phyloP scores from a whole-genome alignment of 1,140 invertebrate species.

The Zaprionus taronus region DNA sequence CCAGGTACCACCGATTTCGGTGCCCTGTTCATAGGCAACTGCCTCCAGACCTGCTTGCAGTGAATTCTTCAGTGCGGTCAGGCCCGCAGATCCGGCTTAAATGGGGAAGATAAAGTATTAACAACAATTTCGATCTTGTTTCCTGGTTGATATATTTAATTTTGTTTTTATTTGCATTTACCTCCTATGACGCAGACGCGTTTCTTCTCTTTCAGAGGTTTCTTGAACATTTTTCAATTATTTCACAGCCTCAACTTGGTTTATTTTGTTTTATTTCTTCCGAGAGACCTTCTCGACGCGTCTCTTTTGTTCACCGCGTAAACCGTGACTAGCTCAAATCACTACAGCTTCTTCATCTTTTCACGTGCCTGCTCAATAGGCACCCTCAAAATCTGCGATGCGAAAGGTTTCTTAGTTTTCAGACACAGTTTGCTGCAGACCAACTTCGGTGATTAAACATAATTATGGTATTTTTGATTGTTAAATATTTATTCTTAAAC shows the following conservation, averaged over 20 bases:
- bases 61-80: conserved; percentile 89
- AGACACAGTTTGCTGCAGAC: not conserved
- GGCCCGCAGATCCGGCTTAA: conserved; percentile 90
- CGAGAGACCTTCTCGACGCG: conserved; percentile 20
- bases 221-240: conserved; percentile 49
- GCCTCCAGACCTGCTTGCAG: conserved; percentile 87
- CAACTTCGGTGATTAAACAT: not conserved
- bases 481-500: not conserved
- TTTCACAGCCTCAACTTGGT: not conserved
- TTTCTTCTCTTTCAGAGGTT: conserved; percentile 46
- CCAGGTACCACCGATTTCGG: conserved; percentile 94
- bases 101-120: not conserved
- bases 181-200: conserved; percentile 87
- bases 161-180: conserved; percentile 5
- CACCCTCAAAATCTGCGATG: not conserved
- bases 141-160: too few species aligned
- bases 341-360: conserved; percentile 12
- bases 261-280: conserved; percentile 9
- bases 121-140: not conserved
- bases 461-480: not conserved
- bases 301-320: conserved; percentile 29
- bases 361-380: conserved; percentile 1
- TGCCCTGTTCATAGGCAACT: conserved; percentile 90
- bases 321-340: conserved; percentile 34
- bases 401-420: not conserved